A percentile compares a stretch with the other conserved stretches of the same genome.
These are phyloP conservation scores for Xenentodon cancila DNA, from an alignment of 2,797 vertebrate species.

Conservation along the genomic window DNA sequence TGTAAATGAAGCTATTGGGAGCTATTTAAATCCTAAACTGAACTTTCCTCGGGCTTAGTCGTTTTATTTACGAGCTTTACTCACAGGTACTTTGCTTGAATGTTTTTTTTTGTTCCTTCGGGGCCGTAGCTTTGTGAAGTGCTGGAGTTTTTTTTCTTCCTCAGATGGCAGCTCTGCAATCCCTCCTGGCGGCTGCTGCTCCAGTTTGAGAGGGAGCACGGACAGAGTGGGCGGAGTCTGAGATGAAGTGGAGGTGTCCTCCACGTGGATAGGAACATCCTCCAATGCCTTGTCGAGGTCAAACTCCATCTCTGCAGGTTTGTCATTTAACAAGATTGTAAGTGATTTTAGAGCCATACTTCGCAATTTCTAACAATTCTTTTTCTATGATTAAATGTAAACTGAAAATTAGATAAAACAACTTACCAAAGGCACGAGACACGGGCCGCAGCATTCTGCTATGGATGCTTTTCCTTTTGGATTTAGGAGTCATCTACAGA, in stretches of 20 bases:
- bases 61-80: slow-evolving; percentile 50
- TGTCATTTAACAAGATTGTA: background rate
- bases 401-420: background rate
- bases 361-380: too few relatives aligned
- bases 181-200: slow-evolving; percentile 83
- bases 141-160: slow-evolving; percentile 94
- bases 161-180: slow-evolving; percentile 93
- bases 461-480: slow-evolving; percentile 98
- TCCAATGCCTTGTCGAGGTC: slow-evolving; percentile 96
- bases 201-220: slow-evolving; percentile 74
- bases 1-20: background rate
- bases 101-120: slow-evolving; percentile 93
- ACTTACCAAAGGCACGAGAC: slow-evolving; percentile 94
- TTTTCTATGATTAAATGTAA: background rate
- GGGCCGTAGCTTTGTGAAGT: slow-evolving; percentile 94
- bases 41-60: too few relatives aligned
- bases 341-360: too few relatives aligned
- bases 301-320: slow-evolving; percentile 93
- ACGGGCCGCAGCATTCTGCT: slow-evolving; percentile 98
- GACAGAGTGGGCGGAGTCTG: slow-evolving; percentile 60
- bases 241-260: slow-evolving; percentile 81
- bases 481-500: slow-evolving; percentile 95
- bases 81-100: slow-evolving; percentile 91
- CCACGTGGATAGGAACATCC: slow-evolving; percentile 91
- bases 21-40: too few relatives aligned